Percentiles rank a stretch among this genome's conserved stretches.
Evolutionary conservation across 2,113 vertebrate genomes (phyloP).

Genomic region (Numida meleagris): DNA sequence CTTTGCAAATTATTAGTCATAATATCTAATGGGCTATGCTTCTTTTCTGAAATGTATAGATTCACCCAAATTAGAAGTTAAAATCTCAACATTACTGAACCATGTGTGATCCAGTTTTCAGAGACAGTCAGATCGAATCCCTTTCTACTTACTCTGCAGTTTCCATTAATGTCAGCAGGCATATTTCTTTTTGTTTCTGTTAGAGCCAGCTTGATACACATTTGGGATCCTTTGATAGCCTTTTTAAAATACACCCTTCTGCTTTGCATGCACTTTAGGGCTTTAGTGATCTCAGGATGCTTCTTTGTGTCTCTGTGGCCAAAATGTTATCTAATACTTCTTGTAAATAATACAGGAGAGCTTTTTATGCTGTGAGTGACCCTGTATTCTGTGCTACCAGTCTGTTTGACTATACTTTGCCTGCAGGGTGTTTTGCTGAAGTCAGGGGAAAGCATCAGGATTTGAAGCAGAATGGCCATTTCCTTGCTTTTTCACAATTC

Average conservation of each 20-base stretch:
- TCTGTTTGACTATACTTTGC: conserved; percentile 11
- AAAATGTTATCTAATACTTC: conserved; percentile 33
- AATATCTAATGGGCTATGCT: not conserved
- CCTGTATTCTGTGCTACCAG: not conserved
- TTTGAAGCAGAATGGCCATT: not conserved
- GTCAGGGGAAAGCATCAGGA: not conserved
- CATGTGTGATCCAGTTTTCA: not conserved
- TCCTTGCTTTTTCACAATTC: not conserved
- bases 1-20: not conserved
- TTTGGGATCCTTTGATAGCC: conserved; percentile 54
- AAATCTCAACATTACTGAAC: not conserved
- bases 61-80: not conserved
- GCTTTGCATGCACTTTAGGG: conserved; percentile 36
- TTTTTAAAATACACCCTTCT: conserved; percentile 48
- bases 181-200: not conserved
- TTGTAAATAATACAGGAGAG: conserved; percentile 55
- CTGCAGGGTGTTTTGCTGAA: not conserved
- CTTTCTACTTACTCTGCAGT: not conserved
- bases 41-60: not conserved
- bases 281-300: conserved; percentile 6
- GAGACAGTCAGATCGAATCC: not conserved
- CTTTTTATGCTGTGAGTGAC: conserved; percentile 18
- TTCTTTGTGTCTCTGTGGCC: not conserved
- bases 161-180: conserved; percentile 15
- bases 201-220: not conserved